phyloP scores from a whole-genome alignment of 53 echinoderm and acorn worm species.

The Echinometra lucunter region DNA sequence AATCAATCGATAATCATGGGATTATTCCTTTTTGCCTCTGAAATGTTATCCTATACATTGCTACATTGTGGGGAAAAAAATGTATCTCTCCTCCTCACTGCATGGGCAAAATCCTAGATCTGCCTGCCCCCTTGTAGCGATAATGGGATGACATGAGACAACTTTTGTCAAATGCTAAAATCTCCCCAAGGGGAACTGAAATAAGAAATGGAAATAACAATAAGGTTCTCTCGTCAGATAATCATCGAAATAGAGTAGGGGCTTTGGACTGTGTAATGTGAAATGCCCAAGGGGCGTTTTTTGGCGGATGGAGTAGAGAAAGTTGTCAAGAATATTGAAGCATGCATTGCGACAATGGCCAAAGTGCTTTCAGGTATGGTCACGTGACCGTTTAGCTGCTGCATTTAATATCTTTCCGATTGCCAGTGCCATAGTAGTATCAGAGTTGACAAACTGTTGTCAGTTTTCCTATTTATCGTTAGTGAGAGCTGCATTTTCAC shows the following conservation, averaged over 20 bases:
- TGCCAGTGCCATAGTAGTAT: too few species aligned
- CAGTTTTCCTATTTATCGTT: too few species aligned
- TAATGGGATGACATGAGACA: background rate
- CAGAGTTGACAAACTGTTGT: too few species aligned
- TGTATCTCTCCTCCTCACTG: too few species aligned
- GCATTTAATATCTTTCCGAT: too few species aligned
- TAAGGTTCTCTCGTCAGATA: background rate
- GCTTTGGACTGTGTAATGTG: conserved; percentile 24
- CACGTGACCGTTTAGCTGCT: background rate
- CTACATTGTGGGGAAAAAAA: too few species aligned
- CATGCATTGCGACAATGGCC: background rate
- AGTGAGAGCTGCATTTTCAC: too few species aligned
- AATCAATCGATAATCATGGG: too few species aligned
- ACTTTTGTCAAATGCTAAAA: conserved; percentile 22
- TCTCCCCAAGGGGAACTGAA: background rate
- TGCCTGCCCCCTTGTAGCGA: background rate
- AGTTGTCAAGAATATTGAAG: conserved; percentile 9
- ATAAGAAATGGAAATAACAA: conserved; percentile 11
- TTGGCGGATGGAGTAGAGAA: background rate
- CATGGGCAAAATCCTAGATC: too few species aligned
- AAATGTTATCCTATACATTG: too few species aligned
- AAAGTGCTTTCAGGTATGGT: background rate
- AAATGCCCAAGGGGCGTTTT: background rate
- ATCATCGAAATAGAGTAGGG: background rate
- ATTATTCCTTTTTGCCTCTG: too few species aligned